Conservation (phyloP, 2,113 vertebrate genomes). For the Sterrhoptilus dennistouni region DNA sequence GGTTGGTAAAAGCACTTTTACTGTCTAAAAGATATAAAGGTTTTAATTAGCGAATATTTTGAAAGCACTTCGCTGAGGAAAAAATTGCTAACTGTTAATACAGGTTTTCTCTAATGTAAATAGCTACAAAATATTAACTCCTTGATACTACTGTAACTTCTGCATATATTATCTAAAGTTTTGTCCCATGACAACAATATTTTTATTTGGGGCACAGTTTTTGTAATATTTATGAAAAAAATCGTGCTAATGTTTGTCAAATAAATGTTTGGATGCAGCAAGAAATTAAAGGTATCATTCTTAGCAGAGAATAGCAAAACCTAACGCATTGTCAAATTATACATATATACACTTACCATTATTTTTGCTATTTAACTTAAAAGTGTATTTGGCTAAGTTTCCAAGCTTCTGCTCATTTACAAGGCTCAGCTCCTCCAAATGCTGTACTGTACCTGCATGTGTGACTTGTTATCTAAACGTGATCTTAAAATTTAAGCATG, state of each 20-base stretch:
- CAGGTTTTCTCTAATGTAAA: conserved; percentile 61
- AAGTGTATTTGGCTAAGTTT: neutral
- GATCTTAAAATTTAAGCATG: neutral
- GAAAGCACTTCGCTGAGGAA: conserved; percentile 34
- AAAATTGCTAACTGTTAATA: conserved; percentile 49
- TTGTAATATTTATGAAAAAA: conserved; percentile 51
- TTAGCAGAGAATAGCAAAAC: conserved; percentile 16
- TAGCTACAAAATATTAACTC: conserved; percentile 46
- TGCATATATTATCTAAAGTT: conserved; percentile 43
- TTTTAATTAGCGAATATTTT: conserved; percentile 72
- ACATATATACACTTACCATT: neutral
- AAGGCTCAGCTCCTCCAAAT: neutral
- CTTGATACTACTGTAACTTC: conserved; percentile 32
- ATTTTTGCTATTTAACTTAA: conserved; percentile 22
- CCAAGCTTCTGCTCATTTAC: neutral
- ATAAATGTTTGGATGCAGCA: conserved; percentile 32
- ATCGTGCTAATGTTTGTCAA: neutral
- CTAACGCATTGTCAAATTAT: conserved; percentile 7
- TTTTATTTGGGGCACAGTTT: conserved; percentile 24
- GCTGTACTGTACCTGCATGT: neutral
- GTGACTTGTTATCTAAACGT: neutral
- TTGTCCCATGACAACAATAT: conserved; percentile 43
- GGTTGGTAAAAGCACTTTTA: conserved; percentile 61
- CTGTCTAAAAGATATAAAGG: conserved; percentile 71
- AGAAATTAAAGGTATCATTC: conserved; percentile 68